These are phyloP conservation scores for Anthopleura xanthogrammica DNA, from an alignment of 92 coral and sea anemone species.

Conservation along the genomic window DNA sequence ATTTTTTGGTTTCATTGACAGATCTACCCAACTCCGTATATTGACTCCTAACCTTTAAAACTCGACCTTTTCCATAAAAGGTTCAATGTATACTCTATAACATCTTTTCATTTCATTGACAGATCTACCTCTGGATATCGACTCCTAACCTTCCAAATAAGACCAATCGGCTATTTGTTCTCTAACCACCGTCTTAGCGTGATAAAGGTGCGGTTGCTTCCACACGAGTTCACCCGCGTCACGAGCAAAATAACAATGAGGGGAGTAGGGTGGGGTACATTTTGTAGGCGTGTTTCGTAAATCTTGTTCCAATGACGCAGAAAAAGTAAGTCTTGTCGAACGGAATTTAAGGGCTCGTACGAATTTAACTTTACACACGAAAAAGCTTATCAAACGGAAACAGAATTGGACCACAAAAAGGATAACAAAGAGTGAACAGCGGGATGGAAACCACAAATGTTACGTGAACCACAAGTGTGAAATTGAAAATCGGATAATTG, in stretches of 20 bases:
- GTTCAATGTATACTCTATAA: too few relatives aligned
- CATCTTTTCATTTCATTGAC: too few relatives aligned
- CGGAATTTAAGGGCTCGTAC: background rate
- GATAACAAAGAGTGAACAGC: background rate
- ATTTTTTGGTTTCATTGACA: too few relatives aligned
- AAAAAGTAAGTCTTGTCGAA: background rate
- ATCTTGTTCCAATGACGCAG: background rate
- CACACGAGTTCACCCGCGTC: background rate
- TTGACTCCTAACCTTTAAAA: too few relatives aligned
- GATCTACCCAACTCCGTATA: too few relatives aligned
- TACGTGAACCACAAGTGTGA: background rate
- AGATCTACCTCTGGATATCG: too few relatives aligned
- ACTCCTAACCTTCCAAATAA: too few relatives aligned
- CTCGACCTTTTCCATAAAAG: too few relatives aligned
- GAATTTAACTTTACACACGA: background rate
- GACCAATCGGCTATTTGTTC: background rate
- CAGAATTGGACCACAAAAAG: background rate
- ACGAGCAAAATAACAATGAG: conserved; percentile 3
- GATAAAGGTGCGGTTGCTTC: background rate
- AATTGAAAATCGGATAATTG: background rate
- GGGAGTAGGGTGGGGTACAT: conserved; percentile 6
- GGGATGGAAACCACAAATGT: background rate
- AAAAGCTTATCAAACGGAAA: conserved; percentile 6
- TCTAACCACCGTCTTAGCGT: background rate
- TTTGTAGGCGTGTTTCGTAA: conserved; percentile 13